Evolutionary conservation across 2,797 vertebrate species (phyloP).

Genomic region (Platyrinchus mystaceus): DNA sequence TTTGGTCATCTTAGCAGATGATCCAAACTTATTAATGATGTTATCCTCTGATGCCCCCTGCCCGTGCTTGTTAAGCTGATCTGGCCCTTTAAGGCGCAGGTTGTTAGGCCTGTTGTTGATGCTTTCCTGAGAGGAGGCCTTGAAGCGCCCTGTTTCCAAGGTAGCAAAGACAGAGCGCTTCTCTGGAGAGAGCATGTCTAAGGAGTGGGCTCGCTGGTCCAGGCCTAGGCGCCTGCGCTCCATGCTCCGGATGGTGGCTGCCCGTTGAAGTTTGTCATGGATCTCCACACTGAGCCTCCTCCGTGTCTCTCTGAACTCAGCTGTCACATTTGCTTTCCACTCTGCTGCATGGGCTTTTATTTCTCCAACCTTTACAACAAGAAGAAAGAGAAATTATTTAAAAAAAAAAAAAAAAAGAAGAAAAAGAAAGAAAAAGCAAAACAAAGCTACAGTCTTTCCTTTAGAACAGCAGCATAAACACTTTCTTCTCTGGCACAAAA

Average conservation of each 20-base stretch:
- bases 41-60: constrained; percentile 91
- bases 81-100: constrained; percentile 85
- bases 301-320: constrained; percentile 93
- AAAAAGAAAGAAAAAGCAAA: not conserved
- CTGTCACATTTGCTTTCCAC: constrained; percentile 96
- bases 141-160: constrained; percentile 88
- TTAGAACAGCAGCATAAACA: not conserved
- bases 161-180: constrained; percentile 92
- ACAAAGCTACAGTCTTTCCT: not conserved
- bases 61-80: constrained; percentile 82
- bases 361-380: constrained; percentile 88
- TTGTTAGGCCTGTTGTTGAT: constrained; percentile 95
- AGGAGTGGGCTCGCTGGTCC: constrained; percentile 93
- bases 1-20: constrained; percentile 88
- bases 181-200: constrained; percentile 96
- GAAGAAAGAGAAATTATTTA: not conserved
- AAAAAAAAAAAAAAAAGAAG: not conserved
- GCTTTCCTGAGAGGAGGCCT: constrained; percentile 96
- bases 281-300: constrained; percentile 94
- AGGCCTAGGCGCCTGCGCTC: constrained; percentile 92
- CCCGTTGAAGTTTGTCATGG: constrained; percentile 95
- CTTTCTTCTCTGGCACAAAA: not conserved
- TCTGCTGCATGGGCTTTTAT: constrained; percentile 96
- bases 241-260: constrained; percentile 97
- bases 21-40: constrained; percentile 93